Evolutionary conservation across 2,113 vertebrate genomes (phyloP).

Genomic region (Mormyrus iriodes): DNA sequence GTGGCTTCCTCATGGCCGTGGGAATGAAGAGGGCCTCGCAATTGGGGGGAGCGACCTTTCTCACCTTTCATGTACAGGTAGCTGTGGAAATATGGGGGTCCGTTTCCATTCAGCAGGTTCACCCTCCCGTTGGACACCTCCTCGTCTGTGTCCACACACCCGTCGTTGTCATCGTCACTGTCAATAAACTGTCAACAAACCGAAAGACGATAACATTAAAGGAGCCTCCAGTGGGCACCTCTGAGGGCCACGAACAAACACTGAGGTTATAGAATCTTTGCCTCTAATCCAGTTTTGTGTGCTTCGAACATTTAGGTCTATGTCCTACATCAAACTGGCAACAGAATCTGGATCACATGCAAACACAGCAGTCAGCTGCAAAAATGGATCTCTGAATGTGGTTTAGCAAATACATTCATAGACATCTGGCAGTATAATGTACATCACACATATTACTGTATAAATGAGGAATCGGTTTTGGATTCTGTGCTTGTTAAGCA

Average conservation of each 20-base stretch:
- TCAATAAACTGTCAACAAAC: slow-evolving; percentile 69
- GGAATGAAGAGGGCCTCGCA: background rate
- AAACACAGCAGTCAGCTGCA: background rate
- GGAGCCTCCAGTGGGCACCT: background rate
- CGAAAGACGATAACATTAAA: background rate
- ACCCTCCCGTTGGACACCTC: slow-evolving; percentile 74
- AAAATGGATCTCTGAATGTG: background rate
- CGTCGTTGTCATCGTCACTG: slow-evolving; percentile 79
- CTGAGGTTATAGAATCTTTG: background rate
- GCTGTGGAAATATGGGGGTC: slow-evolving; percentile 83
- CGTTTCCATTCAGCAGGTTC: slow-evolving; percentile 70
- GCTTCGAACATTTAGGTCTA: background rate
- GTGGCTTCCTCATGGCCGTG: background rate
- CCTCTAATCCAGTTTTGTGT: too few species aligned
- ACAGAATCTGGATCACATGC: background rate
- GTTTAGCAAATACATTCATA: background rate
- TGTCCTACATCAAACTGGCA: background rate
- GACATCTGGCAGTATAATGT: too few species aligned
- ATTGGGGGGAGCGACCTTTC: slow-evolving; percentile 15
- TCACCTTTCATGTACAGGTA: slow-evolving; percentile 89
- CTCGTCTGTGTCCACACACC: slow-evolving; percentile 83
- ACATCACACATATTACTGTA: background rate
- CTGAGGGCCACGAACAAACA: background rate
- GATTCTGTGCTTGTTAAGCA: background rate
- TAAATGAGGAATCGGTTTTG: background rate